Evolutionary conservation across 2,888 invertebrate species (phyloP).

Genomic region (Dermolepida albohirtum): DNA sequence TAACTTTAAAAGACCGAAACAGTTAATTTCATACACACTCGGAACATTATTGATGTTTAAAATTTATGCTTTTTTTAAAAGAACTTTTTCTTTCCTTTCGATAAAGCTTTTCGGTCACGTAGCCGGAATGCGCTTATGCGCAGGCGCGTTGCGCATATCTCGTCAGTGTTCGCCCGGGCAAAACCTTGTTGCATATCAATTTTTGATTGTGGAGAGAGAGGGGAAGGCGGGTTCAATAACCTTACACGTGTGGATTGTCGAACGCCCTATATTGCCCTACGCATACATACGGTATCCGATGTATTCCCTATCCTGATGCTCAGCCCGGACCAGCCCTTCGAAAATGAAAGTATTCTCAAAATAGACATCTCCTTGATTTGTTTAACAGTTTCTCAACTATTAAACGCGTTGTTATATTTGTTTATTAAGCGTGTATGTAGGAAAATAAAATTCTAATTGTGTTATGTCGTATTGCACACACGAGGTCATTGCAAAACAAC

Average conservation of each 20-base stretch:
- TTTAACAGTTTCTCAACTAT: no score
- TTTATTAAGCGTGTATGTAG: no score
- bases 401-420: no score
- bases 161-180: conserved; percentile 23
- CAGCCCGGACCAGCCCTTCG: conserved; percentile 46
- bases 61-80: no score
- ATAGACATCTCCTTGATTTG: background rate
- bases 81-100: no score
- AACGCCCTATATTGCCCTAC: conserved; percentile 45
- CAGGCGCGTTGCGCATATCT: conserved; percentile 16
- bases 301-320: conserved; percentile 40
- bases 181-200: conserved; percentile 39
- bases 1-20: no score
- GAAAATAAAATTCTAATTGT: no score
- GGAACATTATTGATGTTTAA: no score
- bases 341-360: conserved; percentile 48
- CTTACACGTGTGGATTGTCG: conserved; percentile 44
- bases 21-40: no score
- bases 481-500: no score
- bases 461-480: no score
- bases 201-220: conserved; percentile 40
- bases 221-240: conserved; percentile 42
- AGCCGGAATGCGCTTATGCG: conserved; percentile 6
- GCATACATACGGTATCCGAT: background rate
- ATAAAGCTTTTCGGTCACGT: conserved; percentile 13